Evolutionary conservation across 1,140 invertebrate species (phyloP), one percentile per base, ranked within the genome.

Genomic region (Amyelois transitella): DNA sequence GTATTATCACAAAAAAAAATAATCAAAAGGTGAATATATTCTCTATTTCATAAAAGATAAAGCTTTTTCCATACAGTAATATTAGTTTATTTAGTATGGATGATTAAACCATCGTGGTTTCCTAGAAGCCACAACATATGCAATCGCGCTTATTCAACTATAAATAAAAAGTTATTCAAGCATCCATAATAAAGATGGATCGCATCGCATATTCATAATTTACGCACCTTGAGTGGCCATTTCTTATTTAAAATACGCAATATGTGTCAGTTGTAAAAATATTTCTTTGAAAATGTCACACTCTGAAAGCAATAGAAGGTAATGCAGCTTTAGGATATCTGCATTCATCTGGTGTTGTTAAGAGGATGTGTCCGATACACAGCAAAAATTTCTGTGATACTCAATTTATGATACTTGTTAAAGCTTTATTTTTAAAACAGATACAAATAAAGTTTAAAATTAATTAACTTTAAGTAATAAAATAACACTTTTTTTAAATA

Each of bases 201-300:
- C 51, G 62, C 54, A 43, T 57, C 55, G 58, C 17, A 57, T 56
- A 58, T 62, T 43, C 60, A 65, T 68, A 56, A 66, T 48, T 64
- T 61, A 38, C 52, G 58, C 77, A 83, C 80, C 77, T 83, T 80
- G 71, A 50, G 45, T 28, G 12, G 49, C 24, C 54, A 53, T 61
- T 69, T 64, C 62, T 60, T 58, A 55, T 58, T 62, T 71, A 67
- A 61, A 32, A 64, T 50, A 66, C 66, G 76, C 78, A 79, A 81
- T 79, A 66, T 81, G 78, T 62, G 62, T 66, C 60, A 65, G 63
- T 71, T 76, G 68, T 62, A 55, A 65, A 68, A 66, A 60, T 59
- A 48, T 54, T 58, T 24, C 53, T 38, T 38, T 38, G 32, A 14
- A 52, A 51, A 58, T 52, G 54, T 51, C 51, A 43, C 19, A 51